Base-by-base conservation (phyloP, 1,140 invertebrate genomes). In the Diprion similis region DNA sequence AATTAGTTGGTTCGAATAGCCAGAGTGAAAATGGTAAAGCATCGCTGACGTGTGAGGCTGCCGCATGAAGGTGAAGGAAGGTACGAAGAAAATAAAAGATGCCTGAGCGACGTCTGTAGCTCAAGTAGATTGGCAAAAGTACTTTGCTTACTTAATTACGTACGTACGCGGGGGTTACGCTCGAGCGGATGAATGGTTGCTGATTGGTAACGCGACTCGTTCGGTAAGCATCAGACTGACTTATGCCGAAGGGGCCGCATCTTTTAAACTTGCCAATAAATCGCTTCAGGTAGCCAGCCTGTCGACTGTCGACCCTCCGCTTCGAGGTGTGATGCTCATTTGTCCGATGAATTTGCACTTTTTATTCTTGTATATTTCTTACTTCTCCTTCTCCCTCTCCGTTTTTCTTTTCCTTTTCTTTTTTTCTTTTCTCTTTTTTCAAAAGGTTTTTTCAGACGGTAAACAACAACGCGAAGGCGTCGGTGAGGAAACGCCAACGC, bases 261-360 rank as follows among this genome's bases (percentile, higher is more conserved):
- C 80, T 82, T 80, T 82, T 80, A 80, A 82, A 82, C 81, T 82
- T 79, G 81, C 78, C 80, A 84, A 84, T 84, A 82, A 82, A 84
- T 82, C 78, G 83, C 65, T 74, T 67, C 79, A 79, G 79, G 77
- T 78, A 80, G 78, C 66, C 15, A 68, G 17, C 74, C 46, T 68
- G 68, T 76, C 24, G 73, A 78, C 75, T 78, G 73, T 71, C 72
- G 71, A 73, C 73, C 71, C 73, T 37, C n/a, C 17, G 17, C 46
- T 59, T 45, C 76, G 70, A 80, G 79, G 78, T 80, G 79, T 77
- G 79, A 80, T 73, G 79, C 77, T 80, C 77, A 78, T 80, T 80
- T 80, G 79, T 70, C 74, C 77, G 73, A 76, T 80, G 79, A 80
- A 77, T 78, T 70, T 76, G 72, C 79, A 74, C 64, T 75, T 77